Conservation (phyloP, 2,797 vertebrate genomes). For the Carduelis carduelis region DNA sequence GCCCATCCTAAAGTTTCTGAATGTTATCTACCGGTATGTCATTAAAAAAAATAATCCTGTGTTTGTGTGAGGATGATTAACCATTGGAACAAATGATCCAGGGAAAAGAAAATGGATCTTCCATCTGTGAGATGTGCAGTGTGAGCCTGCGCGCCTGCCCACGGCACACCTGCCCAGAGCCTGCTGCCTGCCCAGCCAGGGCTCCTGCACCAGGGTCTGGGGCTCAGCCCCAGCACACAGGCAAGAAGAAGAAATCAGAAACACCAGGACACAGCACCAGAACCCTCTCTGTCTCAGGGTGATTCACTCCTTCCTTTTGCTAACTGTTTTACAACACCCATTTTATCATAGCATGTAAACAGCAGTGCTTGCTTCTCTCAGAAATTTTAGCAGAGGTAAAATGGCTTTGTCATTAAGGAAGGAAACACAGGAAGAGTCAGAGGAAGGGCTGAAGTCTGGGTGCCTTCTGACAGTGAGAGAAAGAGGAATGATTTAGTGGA, state of each 20-base stretch:
- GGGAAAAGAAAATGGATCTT: neutral
- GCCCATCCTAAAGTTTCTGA: neutral
- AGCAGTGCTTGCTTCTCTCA: neutral
- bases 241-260: neutral
- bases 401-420: conserved; percentile 34
- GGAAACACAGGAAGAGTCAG: neutral
- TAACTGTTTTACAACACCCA: neutral
- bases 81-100: conserved; percentile 34
- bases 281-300: neutral
- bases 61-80: conserved; percentile 50
- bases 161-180: neutral
- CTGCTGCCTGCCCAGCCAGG: neutral
- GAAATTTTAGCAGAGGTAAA: conserved; percentile 24
- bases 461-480: conserved; percentile 42
- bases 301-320: neutral
- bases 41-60: neutral
- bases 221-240: neutral
- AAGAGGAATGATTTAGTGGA: conserved; percentile 54
- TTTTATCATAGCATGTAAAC: neutral
- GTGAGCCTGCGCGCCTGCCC: neutral
- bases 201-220: rapidly evolving
- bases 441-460: neutral
- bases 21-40: neutral
- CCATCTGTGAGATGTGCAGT: neutral
- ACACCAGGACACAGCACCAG: neutral